Conservation (phyloP, 2,113 vertebrate genomes). For the Chroicocephalus ridibundus region DNA sequence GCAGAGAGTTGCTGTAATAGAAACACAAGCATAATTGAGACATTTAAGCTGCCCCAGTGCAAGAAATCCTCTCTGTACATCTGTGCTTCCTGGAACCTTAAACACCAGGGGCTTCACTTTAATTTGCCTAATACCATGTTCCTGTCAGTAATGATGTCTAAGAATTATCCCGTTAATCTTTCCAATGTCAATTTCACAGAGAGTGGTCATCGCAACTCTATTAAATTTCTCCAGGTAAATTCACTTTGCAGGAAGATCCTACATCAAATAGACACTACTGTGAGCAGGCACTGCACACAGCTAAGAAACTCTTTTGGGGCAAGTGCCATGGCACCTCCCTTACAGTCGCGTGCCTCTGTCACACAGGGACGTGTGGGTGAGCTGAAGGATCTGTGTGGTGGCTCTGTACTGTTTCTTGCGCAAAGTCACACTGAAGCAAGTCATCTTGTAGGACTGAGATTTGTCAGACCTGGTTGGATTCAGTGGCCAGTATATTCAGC, state of each 20-base stretch:
- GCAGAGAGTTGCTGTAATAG: slow-evolving; percentile 25
- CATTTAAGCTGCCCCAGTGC: slow-evolving; percentile 43
- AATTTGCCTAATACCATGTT: slow-evolving; percentile 52
- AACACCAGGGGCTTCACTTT: slow-evolving; percentile 45
- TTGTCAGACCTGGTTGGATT: not conserved
- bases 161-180: slow-evolving; percentile 50
- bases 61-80: slow-evolving; percentile 51
- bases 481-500: not conserved
- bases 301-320: not conserved
- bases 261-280: not conserved
- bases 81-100: slow-evolving; percentile 58
- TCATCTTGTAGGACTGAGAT: not conserved
- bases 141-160: slow-evolving; percentile 40
- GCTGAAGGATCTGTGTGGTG: not conserved
- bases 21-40: slow-evolving; percentile 57
- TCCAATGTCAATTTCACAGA: slow-evolving; percentile 42
- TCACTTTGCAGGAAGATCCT: slow-evolving; percentile 28
- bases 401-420: not conserved
- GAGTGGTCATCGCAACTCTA: slow-evolving; percentile 8
- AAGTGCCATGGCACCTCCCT: not conserved
- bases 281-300: not conserved
- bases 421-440: not conserved
- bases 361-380: not conserved
- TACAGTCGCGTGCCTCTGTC: not conserved
- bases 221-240: slow-evolving; percentile 58